Evolutionary conservation across 2,888 invertebrate genomes (phyloP), one percentile per base, ranked within the genome.

Genomic region (Cyaniris semiargus): DNA sequence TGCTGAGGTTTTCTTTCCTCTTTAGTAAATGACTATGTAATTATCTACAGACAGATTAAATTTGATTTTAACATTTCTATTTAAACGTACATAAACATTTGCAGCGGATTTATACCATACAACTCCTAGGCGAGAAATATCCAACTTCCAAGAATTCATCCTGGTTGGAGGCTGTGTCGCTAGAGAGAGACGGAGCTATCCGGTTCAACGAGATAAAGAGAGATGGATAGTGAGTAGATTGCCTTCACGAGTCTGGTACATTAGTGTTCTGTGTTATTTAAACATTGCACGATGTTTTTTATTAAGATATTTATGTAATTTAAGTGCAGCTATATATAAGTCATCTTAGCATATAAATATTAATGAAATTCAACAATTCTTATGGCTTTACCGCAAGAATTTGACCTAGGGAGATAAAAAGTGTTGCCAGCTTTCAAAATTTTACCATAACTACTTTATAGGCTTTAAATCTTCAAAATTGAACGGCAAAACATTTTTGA

Each of bases 201-300:
- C 21, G 56, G 23, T 5, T 23, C 13, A 10, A 13, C 53, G 66
- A 48, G 86, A 78, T 82, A 10, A 83, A 89, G 79, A 56, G 81
- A 81, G 86, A 88, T 79, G 79, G 80, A 80, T 79, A 78, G 71
- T 78, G 83, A 88, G 87, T 90, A 85, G 91, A 89, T 91, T 87
- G 85, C 90, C 90, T 90, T 90, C 90, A 87, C 85, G 81, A 85
- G 82, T 81, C 80, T 84, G 81, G 81, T 84, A 84, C 85, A 82
- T 85, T 85, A 84, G 83, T 83, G 83, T 86, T 86, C 85, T 86
- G 83, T 83, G 83, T 86, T 86, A 85, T 86, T 85, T 85, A 86
- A 86, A 85, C 84, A 84, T 82, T 83, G 81, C 81, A 80, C 79
- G 81, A 83, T 81, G 82, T 83, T 79, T 80, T 80, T 82, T 44